These are phyloP conservation scores for Hypercompe scribonia DNA, from an alignment of 2,888 invertebrate genomes.

Conservation along the genomic window DNA sequence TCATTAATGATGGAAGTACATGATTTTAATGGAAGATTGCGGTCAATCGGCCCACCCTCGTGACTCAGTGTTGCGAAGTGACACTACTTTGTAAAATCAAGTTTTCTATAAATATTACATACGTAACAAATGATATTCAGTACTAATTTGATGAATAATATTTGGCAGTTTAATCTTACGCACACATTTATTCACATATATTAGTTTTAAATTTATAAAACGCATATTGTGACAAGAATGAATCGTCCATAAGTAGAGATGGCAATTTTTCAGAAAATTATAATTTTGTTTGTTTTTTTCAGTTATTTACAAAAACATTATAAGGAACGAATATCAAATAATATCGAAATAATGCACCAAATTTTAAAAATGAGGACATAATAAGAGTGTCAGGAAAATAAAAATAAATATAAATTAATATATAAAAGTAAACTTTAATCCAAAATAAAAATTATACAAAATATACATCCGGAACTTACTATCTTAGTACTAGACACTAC, in stretches of 20 bases:
- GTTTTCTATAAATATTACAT: not conserved
- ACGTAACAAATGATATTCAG: not conserved
- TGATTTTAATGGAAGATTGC: slow-evolving; percentile 27
- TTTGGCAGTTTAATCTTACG: not conserved
- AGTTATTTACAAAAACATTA: too few relatives aligned
- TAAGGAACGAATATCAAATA: too few relatives aligned
- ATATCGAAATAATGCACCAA: too few relatives aligned
- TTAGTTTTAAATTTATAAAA: too few relatives aligned
- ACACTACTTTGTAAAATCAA: not conserved
- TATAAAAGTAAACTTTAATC: slow-evolving; percentile 23
- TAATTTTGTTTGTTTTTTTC: too few relatives aligned
- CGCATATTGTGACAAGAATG: too few relatives aligned
- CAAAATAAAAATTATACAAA: slow-evolving; percentile 18
- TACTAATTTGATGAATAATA: not conserved
- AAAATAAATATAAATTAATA: not conserved
- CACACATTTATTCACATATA: too few relatives aligned
- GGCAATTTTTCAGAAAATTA: too few relatives aligned
- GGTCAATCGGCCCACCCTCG: not conserved
- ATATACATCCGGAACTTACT: slow-evolving; percentile 42
- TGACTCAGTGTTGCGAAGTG: slow-evolving; percentile 19
- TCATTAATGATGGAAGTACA: slow-evolving; percentile 22
- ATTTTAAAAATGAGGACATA: not conserved
- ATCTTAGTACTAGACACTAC: slow-evolving; percentile 67
- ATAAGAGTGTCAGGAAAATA: not conserved
- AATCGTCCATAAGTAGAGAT: too few relatives aligned